Base-by-base conservation (phyloP, 2,888 invertebrate genomes). In the Gasteruption jaculator region DNA sequence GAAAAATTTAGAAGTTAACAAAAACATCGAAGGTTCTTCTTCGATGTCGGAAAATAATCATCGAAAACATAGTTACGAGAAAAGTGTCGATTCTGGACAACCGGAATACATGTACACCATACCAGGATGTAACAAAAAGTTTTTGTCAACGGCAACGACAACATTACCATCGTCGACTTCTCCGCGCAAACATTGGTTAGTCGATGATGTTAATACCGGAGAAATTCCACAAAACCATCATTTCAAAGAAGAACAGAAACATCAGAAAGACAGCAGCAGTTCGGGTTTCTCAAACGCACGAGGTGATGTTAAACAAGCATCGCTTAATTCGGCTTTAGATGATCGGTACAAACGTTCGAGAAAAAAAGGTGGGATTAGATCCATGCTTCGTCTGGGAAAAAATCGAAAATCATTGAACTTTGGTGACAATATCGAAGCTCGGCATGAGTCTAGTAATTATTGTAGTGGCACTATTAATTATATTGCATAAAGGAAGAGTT, bases 171-270 rank as follows among this genome's bases (percentile, higher is more conserved):
- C n/a, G n/a, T n/a, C n/a, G n/a, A n/a, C n/a, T n/a, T n/a, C n/a
- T n/a, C 85, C 87, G 12, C 77, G 85, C 50, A 88, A 88, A 64
- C 87, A 86, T 64, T 88, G 88, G 88, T 70, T 88, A 44, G 78
- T 87, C 11, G 87, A 88, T 60, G 86, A 86, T 56, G 81, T 79
- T 34, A n/a, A n/a, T n/a, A 74, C 55, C 5, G 52, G 51, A 14
- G 57, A 58, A 19, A 54, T 60, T 46, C 52, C 73, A 26, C 79
- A 77, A 7, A 76, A 76, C 6, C 56, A 52, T 38, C 50, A 52
- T 41, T 53, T 49, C 25, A 63, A 65, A 33, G 62, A 63, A 12
- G 61, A 62, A 11, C 41, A 50, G 15, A n/a, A n/a, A n/a, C n/a
- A n/a, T n/a, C n/a, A n/a, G n/a, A n/a, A n/a, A n/a, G n/a, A n/a